Conservation (phyloP, 2,113 vertebrate genomes). For the Nesogale talazaci region DNA sequence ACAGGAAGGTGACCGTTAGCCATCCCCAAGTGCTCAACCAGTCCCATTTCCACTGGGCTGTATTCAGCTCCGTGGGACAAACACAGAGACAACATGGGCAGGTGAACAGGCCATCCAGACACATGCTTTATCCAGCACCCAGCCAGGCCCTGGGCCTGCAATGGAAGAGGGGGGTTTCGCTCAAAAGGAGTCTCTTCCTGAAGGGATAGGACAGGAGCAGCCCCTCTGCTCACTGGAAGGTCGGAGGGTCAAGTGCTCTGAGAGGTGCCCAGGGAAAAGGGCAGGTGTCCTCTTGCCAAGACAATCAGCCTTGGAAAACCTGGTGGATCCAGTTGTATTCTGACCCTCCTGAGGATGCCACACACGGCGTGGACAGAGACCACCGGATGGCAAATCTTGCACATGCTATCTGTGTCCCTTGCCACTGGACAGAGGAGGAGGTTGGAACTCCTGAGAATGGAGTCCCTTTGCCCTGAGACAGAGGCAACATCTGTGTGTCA, state of each 20-base stretch:
- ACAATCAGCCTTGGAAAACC: neutral
- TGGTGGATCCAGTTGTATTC: neutral
- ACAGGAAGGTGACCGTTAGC: accelerated
- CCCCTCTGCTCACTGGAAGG: neutral
- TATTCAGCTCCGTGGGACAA: neutral
- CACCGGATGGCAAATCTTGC: neutral
- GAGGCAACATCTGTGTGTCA: no score
- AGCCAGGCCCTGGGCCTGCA: neutral
- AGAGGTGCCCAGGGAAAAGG: neutral
- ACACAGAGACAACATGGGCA: neutral
- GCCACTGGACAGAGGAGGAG: neutral
- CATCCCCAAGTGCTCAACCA: neutral
- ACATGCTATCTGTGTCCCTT: neutral
- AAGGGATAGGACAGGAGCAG: no score
- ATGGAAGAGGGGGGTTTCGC: neutral
- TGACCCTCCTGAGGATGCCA: neutral
- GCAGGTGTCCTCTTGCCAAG: neutral
- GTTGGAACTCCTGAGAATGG: neutral
- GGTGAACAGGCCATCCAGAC: neutral
- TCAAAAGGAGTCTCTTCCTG: no score
- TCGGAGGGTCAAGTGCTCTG: neutral
- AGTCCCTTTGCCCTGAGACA: no score
- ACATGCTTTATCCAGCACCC: neutral
- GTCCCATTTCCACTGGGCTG: no score
- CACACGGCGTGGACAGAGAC: no score